Base-by-base conservation (phyloP, 2,113 vertebrate genomes). In the Mormyrus iriodes region DNA sequence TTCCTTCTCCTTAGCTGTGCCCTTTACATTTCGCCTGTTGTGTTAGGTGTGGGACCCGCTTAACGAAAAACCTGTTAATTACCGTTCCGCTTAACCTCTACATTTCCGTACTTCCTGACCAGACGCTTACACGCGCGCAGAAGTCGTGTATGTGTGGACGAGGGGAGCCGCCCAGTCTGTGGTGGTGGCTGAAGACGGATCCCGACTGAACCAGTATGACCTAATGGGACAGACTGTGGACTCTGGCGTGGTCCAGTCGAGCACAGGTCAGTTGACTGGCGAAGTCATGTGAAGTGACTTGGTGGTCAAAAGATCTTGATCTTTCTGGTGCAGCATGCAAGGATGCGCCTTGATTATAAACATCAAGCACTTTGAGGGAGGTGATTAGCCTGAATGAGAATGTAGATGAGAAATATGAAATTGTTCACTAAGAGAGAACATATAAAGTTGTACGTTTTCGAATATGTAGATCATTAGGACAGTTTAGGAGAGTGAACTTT, bases 91-190 rank as follows among this genome's bases (percentile, higher is more conserved):
- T 48, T 49, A 85, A 49, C 24, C 3, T 90, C 91, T 31, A 9
- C 42, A 3, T 85, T 87, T 44, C 39, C 27, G 8, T 21, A n/a
- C 44, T 21, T 4, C 90, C 91, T 92, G n/a, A 90, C 91, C 85
- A 99, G 98, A 99, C 95, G 98, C 98, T 89, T 99, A 99, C 82
- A 99, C 98, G 4, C 96, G 97, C 91, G 97, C 98, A 24, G 98
- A 99, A 92, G 98, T 99, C 76, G 97, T 98, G 42, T 99, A 99
- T 1, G 97, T 97, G 89, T 99, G 98, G 98, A 99, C 98, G 24
- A 95, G 97, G 90, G 98, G 98, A 48, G 97, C 98, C 4, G 97
- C 97, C 13, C 95, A 97, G 86, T 99, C 98, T 0, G 98, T 99
- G 90, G 98, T 99, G 61, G 98, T 99, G 89, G 98, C 98, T 46